Evolutionary conservation across 2,888 invertebrate species (phyloP).

Genomic region (Ramazzottius varieornatus): DNA sequence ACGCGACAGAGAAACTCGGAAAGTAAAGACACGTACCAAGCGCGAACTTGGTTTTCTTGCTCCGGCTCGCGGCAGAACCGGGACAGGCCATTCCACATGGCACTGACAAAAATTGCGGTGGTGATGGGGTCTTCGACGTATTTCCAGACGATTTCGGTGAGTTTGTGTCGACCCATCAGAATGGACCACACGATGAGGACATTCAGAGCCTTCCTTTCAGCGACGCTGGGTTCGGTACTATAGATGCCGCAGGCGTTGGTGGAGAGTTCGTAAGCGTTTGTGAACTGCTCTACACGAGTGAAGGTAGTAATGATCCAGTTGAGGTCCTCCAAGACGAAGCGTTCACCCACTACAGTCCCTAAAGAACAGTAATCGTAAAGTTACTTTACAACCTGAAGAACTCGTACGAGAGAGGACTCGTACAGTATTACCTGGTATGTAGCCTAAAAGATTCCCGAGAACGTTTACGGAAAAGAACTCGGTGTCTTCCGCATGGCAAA

Average conservation of each 20-base stretch:
- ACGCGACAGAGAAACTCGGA: no score
- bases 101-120: neutral
- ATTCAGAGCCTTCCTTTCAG: neutral
- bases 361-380: neutral
- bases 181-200: neutral
- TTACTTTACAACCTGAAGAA: no score
- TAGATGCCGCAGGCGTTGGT: slow-evolving; percentile 3
- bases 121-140: slow-evolving; percentile 1
- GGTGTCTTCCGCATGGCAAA: neutral
- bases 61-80: neutral
- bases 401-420: no score
- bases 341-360: neutral
- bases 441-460: neutral
- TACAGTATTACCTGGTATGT: neutral
- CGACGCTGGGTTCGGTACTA: neutral
- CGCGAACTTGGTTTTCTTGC: neutral
- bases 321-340: neutral
- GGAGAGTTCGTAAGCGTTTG: neutral
- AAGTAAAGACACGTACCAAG: no score
- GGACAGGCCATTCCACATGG: neutral
- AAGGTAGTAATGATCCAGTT: neutral
- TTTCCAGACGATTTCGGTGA: neutral
- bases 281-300: neutral
- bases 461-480: neutral
- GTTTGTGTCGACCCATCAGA: neutral